phyloP scores from a whole-genome alignment of 2,888 invertebrate species.

The Sclerodermus sp. region DNA sequence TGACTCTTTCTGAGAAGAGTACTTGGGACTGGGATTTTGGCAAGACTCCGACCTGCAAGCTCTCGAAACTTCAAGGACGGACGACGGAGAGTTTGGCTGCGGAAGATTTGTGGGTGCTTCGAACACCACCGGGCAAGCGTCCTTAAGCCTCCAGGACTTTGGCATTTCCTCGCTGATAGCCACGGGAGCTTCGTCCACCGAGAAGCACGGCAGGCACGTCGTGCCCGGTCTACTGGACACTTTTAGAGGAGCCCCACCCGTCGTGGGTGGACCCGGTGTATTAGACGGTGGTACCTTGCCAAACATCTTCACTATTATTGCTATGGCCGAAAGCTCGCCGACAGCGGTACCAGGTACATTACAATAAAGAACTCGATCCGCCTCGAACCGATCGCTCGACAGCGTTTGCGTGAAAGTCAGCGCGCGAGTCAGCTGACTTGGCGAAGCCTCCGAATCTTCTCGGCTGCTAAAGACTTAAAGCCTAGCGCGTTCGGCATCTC shows the following conservation, averaged over 20 bases:
- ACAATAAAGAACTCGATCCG: neutral
- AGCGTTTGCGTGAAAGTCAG: neutral
- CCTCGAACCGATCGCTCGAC: neutral
- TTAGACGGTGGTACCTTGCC: slow-evolving; percentile 48
- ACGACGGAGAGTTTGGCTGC: slow-evolving; percentile 4
- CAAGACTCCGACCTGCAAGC: neutral
- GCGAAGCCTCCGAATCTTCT: neutral
- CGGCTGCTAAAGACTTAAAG: too few relatives aligned
- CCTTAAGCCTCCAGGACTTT: slow-evolving; percentile 39
- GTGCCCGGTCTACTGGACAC: slow-evolving; percentile 17
- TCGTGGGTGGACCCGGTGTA: slow-evolving; percentile 39
- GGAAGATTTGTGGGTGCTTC: slow-evolving; percentile 31
- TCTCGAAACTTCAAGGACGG: neutral
- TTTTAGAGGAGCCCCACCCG: neutral
- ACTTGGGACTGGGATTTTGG: slow-evolving; percentile 30
- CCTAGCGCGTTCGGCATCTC: too few relatives aligned
- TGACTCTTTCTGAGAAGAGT: too few relatives aligned
- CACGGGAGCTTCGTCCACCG: slow-evolving; percentile 33
- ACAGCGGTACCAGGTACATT: neutral
- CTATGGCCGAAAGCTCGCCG: too few relatives aligned
- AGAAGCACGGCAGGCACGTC: slow-evolving; percentile 46
- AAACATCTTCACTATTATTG: slow-evolving; percentile 35
- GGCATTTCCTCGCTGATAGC: slow-evolving; percentile 37
- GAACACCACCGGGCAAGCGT: slow-evolving; percentile 23
- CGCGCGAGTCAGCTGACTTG: slow-evolving; percentile 5